Evolutionary conservation across 2,797 vertebrate genomes (phyloP).

Genomic region (Bufotes viridis): DNA sequence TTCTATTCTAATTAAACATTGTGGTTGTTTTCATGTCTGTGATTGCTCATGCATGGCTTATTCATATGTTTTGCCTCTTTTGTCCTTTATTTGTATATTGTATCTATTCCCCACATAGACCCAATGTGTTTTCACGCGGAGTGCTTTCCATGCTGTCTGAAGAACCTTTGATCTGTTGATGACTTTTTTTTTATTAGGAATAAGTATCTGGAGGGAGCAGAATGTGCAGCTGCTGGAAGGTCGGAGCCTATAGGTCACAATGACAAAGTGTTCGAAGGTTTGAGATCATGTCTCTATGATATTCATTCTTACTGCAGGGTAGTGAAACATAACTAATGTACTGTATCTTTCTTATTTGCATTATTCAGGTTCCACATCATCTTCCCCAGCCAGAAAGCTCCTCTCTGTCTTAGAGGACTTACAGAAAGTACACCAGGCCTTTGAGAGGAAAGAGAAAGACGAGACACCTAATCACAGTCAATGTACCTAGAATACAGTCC

Average conservation of each 20-base stretch:
- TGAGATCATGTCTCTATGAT: slow-evolving; percentile 14
- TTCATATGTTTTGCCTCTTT: neutral
- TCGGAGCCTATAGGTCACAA: slow-evolving; percentile 65
- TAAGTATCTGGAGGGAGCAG: slow-evolving; percentile 75
- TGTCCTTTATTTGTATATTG: neutral
- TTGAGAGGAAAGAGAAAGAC: slow-evolving; percentile 75
- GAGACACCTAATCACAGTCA: slow-evolving; percentile 68
- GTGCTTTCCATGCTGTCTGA: neutral
- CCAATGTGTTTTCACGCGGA: neutral
- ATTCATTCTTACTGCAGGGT: neutral
- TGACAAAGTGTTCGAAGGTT: slow-evolving; percentile 72
- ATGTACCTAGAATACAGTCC: slow-evolving; percentile 67
- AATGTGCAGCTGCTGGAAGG: slow-evolving; percentile 64
- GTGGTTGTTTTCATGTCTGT: neutral
- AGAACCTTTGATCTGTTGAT: slow-evolving; percentile 1
- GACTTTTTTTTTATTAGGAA: slow-evolving; percentile 66
- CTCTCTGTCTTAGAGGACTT: slow-evolving; percentile 80
- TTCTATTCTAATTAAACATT: neutral
- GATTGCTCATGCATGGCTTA: neutral
- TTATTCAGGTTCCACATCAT: slow-evolving; percentile 6
- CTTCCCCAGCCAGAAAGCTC: slow-evolving; percentile 66
- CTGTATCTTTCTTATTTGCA: too few species aligned
- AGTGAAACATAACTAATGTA: neutral
- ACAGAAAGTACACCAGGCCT: slow-evolving; percentile 81
- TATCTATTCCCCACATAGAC: neutral